Evolutionary conservation across 30 jellyfish, hydroid and myxozoan genomes (phyloP), one percentile per base, ranked within the genome.

Genomic region (Turritopsis dohrnii): DNA sequence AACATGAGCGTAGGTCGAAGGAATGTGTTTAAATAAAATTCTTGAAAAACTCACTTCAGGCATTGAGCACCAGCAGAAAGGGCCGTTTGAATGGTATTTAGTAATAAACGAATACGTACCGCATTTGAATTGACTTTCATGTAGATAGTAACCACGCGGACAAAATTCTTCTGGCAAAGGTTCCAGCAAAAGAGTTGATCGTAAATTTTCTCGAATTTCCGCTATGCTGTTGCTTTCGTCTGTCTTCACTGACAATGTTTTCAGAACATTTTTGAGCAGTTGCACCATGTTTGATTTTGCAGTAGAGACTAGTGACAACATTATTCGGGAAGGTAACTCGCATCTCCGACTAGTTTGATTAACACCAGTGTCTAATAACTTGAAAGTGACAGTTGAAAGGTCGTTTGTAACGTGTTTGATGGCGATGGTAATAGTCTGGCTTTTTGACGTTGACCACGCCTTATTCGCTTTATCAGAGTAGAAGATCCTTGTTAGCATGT

Each of bases 381-480:
- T 1, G 53, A 79, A 79, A 20, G 80, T 22, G 24, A 79, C 85
- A 17, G 26, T 52, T 0, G 85, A 31, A 17, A 29, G 17, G 26
- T 20, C 27, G 53, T 79, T 52, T n/a, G 66, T 26, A 9, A 25
- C 29, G 79, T 79, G 85, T 16, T 23, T 20, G 9, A 79, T 29
- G 22, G 85, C 79, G 22, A 79, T 23, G 0, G 85, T 7, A n/a
- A 79, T 79, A 8, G 26, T 30, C 52, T 79, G 85, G 23, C 81
- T 79, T 79, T 19, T 79, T 79, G 85, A 79, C 52, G 80, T 52
- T 18, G 85, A 79, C 85, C 85, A 79, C 27, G 85, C 77, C 22
- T 79, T 79, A 16, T 26, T 79, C 7, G 85, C 85, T 13, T 29
- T 52, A 7, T 79, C 80, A 16, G 85, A 79, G 22, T 79, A 79